Evolutionary conservation across 2,113 vertebrate genomes (phyloP), one percentile per base, ranked within the genome.

Genomic region (Tinamus guttatus): DNA sequence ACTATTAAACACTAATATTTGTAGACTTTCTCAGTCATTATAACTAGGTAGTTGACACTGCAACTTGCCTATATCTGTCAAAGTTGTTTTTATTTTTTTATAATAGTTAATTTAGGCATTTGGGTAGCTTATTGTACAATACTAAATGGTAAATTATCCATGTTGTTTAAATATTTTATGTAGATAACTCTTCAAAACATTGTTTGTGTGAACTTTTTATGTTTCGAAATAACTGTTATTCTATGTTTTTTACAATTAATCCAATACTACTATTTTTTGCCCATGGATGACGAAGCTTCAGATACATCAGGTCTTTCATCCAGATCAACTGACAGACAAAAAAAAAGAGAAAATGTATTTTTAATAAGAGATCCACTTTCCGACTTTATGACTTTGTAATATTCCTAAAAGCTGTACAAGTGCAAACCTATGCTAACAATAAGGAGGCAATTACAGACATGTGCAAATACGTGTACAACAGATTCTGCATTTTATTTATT

Each of bases 401-500:
- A 98, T 97, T 97, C 95, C 97, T 98, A 96, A 84, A 96, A 97
- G 97, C 97, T 97, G 94, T 98, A 97, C 96, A 92, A 97, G 97
- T 97, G 87, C 96, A 96, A 93, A 94, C 85, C 93, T 98, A 97
- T 78, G 95, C 90, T 95, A 95, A 97, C 97, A 96, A 71, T 97
- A 97, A 97, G 97, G 97, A 98, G 97, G 97, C 96, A 98, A 98
- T 98, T 97, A 97, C 97, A 97, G 96, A 98, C 97, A 98, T 97
- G 97, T 98, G 97, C 97, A 98, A 98, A 98, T 98, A 97, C 77
- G 59, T 98, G 97, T 98, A 98, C 97, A 97, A 98, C 98, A 98
- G 98, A 98, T 98, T 98, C 98, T 98, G 96, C 95, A 98, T 98
- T 98, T 98, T 98, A 98, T 98, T 98, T 98, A 98, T 98, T 98